phyloP scores from a whole-genome alignment of 2,888 invertebrate genomes.

The Stenichneumon culpator region DNA sequence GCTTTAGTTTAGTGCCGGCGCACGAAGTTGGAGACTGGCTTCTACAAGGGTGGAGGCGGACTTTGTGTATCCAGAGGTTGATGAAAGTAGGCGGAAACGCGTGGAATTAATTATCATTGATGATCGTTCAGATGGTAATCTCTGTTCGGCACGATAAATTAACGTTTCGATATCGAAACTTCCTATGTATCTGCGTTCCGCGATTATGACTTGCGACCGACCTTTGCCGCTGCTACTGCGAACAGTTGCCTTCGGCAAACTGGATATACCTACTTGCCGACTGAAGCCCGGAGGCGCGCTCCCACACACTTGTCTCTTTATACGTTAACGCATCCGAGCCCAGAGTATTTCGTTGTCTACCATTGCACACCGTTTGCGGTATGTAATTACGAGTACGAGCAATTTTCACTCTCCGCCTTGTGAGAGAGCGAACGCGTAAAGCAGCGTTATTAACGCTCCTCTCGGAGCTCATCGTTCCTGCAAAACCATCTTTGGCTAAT shows the following conservation, averaged over 20 bases:
- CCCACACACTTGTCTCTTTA: conserved; percentile 20
- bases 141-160: not conserved
- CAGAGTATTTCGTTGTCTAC: conserved; percentile 36
- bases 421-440: conserved; percentile 34
- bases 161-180: not conserved
- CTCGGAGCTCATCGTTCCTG: conserved; percentile 2
- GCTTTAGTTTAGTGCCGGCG: conserved; percentile 26
- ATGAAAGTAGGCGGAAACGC: not conserved
- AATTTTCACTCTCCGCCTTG: conserved; percentile 12
- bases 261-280: conserved; percentile 19
- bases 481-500: conserved; percentile 59
- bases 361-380: conserved; percentile 7
- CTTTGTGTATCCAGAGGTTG: not conserved
- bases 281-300: conserved; percentile 15
- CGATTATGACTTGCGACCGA: not conserved
- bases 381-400: conserved; percentile 43
- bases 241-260: conserved; percentile 34
- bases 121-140: not conserved
- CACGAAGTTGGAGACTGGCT: not conserved
- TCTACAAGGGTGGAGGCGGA: not conserved
- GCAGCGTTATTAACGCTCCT: conserved; percentile 61
- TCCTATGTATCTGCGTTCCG: not conserved
- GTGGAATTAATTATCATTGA: not conserved
- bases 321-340: conserved; percentile 36
- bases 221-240: not conserved